Conservation (phyloP, 2,797 vertebrate genomes). For the Chromobotia macracanthus region DNA sequence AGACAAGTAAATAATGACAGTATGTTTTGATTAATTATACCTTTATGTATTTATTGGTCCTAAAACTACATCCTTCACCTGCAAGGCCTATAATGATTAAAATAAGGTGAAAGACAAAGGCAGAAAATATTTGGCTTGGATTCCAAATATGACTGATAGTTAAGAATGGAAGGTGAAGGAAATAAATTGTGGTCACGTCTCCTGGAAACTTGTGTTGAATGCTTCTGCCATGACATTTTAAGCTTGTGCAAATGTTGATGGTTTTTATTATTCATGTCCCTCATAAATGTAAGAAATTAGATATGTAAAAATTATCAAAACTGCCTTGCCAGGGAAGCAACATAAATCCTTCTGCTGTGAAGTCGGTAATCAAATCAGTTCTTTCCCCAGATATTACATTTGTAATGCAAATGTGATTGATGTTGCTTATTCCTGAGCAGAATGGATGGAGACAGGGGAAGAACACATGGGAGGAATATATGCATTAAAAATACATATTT, state of each 20-base stretch:
- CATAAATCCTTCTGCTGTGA: conserved; percentile 27
- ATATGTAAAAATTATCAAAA: conserved; percentile 33
- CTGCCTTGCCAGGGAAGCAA: neutral
- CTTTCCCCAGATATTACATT: conserved; percentile 45
- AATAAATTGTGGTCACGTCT: neutral
- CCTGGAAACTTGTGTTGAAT: neutral
- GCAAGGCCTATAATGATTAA: neutral
- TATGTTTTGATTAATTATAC: neutral
- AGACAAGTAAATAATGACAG: neutral
- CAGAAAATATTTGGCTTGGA: neutral
- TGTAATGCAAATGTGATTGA: conserved; percentile 51
- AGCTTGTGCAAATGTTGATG: conserved; percentile 18
- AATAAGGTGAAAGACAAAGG: neutral
- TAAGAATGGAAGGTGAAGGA: neutral
- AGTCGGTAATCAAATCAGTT: conserved; percentile 47
- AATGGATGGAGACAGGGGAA: conserved; percentile 34
- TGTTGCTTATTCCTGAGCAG: conserved; percentile 40
- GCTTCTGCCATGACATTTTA: neutral
- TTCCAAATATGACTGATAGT: neutral
- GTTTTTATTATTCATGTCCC: conserved; percentile 27
- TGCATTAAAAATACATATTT: conserved; percentile 25
- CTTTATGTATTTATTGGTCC: neutral
- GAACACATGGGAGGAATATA: neutral
- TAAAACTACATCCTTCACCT: neutral
- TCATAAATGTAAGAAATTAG: conserved; percentile 22